These are phyloP conservation scores for Nettapus auritus DNA, from an alignment of 2,113 vertebrate genomes.

Conservation along the genomic window DNA sequence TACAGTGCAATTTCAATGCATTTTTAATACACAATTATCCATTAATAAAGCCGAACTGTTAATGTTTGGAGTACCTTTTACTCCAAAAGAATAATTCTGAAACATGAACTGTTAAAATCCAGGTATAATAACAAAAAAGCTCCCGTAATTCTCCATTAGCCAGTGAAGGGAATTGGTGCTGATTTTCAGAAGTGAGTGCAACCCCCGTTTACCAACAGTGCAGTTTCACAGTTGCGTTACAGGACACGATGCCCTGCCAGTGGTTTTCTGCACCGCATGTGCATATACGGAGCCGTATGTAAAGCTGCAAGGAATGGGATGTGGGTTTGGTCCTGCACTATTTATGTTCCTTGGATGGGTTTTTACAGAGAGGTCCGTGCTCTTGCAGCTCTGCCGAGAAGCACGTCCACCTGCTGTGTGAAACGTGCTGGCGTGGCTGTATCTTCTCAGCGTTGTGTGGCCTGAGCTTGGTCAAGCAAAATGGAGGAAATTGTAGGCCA, in stretches of 20 bases:
- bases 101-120: background rate
- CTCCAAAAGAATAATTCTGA: background rate
- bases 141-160: background rate
- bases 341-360: background rate
- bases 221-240: background rate
- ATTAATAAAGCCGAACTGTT: slow-evolving; percentile 33
- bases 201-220: background rate
- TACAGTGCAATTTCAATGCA: background rate
- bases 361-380: background rate
- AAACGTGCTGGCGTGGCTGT: background rate
- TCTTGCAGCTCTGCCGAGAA: background rate
- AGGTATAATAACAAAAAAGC: background rate
- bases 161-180: background rate
- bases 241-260: background rate
- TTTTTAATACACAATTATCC: slow-evolving; percentile 29
- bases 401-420: background rate
- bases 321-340: background rate
- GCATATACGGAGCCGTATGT: rapidly evolving
- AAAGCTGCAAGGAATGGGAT: background rate
- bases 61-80: background rate
- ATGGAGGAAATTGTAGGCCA: background rate
- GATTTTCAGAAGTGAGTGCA: background rate
- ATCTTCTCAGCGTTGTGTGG: background rate
- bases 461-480: background rate
- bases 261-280: background rate